Base-by-base conservation (phyloP, 2,113 vertebrate genomes). In the Melierax canorus region DNA sequence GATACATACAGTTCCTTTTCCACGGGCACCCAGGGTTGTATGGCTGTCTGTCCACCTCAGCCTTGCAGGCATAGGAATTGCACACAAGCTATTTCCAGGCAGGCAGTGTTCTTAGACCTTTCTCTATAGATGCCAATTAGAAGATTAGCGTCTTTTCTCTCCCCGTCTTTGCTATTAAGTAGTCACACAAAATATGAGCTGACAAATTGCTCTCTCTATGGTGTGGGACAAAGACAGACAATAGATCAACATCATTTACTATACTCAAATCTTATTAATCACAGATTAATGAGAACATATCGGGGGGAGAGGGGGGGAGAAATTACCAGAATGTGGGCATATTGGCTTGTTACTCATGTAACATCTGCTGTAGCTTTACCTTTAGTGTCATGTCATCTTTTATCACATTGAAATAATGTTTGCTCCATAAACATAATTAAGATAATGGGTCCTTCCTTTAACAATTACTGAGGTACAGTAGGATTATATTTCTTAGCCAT, bases 281-380 rank as follows among this genome's bases (percentile, higher is more conserved):
- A 98, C 97, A 98, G 98, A 98, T 98, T 98, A 98, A 98, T 98
- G 98, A 98, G 98, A 98, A 97, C 98, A 98, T 97, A 98, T 98
- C 98, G 98, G 87, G 91, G 87, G 90, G 87, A 89, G 97, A 97
- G 97, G 12, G 48, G 48, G 48, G 95, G 84, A 98, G 97, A 98
- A 98, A 98, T 98, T 98, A 98, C 97, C 98, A 98, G 97, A 98
- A 98, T 92, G 97, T 79, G 60, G 96, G 96, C 95, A 98, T 98
- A 97, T 97, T 98, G 98, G 96, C 97, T 98, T 98, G 97, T 97
- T 98, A 97, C 97, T 98, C 98, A 97, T 97, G 97, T 98, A 98
- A 98, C 98, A 98, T 98, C 98, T 98, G 98, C 97, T 97, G 95
- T 91, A 93, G 96, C 96, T 98, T 98, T 98, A 98, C 98, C 98